Evolutionary conservation across 2,888 invertebrate species (phyloP), one percentile per base, ranked within the genome.

Genomic region (Schizaphis graminum): DNA sequence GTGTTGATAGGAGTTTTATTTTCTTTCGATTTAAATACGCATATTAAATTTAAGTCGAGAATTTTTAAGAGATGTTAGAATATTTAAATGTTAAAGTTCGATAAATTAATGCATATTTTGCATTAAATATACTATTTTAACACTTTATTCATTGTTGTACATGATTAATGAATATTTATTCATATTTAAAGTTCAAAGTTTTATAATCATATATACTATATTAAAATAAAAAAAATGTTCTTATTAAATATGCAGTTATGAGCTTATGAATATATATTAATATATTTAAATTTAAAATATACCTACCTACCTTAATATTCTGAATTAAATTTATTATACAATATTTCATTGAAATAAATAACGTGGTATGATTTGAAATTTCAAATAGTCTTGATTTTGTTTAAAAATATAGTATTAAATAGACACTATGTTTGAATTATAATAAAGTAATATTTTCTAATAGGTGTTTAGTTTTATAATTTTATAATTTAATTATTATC

Each of bases 81-180:
- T 35, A 77, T 77, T 77, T 77, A 35, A 77, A 77, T 77, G 67
- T 77, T 77, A 35, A 77, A 35, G n/a, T 77, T 35, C 35, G 16
- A 77, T 77, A 7, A 77, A 77, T 67, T 13, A 67, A n/a, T 4
- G 13, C n/a, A 67, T 67, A 67, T 67, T n/a, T 67, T 67, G 67
- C 13, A n/a, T n/a, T 13, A 13, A 67, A 67, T n/a, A 16, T 67
- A n/a, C n/a, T 67, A n/a, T 67, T 56, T 67, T n/a, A n/a, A 67
- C 67, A 67, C 67, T 67, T 67, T 67, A 67, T 67, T 67, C 13
- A 61, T 67, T 67, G 67, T n/a, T 67, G 67, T n/a, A 61, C 67
- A 67, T 13, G 67, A 67, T n/a, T 67, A 28, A 61, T 61, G 28
- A 61, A 61, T 28, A 61, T 61, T 61, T n/a, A 67, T 67, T 67